Evolutionary conservation across 2,797 vertebrate species (phyloP), one percentile per base, ranked within the genome.

Genomic region (Sebastolobus alascanus): DNA sequence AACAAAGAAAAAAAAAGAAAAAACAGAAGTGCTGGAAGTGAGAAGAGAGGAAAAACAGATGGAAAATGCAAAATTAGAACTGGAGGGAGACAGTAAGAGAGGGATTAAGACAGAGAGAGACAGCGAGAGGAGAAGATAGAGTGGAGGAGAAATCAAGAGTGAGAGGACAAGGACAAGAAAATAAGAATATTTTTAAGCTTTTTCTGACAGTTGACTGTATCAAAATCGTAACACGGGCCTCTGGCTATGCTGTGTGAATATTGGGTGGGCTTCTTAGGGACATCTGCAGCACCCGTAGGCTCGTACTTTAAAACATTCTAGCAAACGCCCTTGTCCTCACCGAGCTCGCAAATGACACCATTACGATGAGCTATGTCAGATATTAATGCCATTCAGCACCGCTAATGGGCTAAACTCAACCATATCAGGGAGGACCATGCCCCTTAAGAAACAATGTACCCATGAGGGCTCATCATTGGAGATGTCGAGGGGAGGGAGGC

Each of bases 301-400:
- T 68, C 35, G 73, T 66, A 85, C 83, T 91, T 87, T 77, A 89
- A 92, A 90, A 85, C 83, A 91, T 89, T 82, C 74, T 12, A 66
- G 82, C 86, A 81, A 89, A 92, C 73, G 88, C 73, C 94, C 92
- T 92, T 94, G 91, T 93, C 93, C 92, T 91, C 64, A 68, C 78
- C 12, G 54, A 75, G 68, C 90, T 90, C n/a, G 18, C 67, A 91
- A 93, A 93, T 85, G 87, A 89, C 89, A 85, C 90, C 85, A 91
- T 94, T 93, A 92, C 91, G 92, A 90, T 93, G 92, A 94, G 92
- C 89, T 91, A 90, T 93, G 92, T 83, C 85, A 87, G 76, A 92
- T 92, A 93, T 91, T 93, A 93, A 92, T 87, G 90, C 82, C 77
- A 89, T 93, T 86, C 86, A 86, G 90, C 55, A 22, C 43, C 54